Evolutionary conservation across 2,797 vertebrate species (phyloP), one percentile per base, ranked within the genome.

Genomic region (Helicolenus hilgendorfi): DNA sequence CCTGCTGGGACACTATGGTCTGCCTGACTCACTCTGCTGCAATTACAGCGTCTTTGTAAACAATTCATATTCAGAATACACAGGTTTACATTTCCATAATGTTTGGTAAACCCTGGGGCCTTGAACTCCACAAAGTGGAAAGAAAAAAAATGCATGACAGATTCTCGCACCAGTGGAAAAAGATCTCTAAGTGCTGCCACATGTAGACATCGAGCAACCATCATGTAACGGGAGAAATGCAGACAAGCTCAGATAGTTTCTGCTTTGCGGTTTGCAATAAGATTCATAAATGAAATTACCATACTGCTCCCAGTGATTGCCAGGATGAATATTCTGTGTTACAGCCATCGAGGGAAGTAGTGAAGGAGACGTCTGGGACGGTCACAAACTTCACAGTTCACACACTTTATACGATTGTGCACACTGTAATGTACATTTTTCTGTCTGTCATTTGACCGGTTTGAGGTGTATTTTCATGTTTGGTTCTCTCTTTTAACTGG

Each of bases 131-230:
- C 77, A 67, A 86, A 94, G 76, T 91, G 82, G 87, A 91, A 93
- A 88, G 72, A 79, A 81, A 81, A n/a, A 55, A 89, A 93, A 91
- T 84, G 68, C 82, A 94, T 83, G 87, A 93, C 85, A 92, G 83
- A 94, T 91, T 94, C 92, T 87, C 84, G 72, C 89, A 92, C 88
- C 83, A 84, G 88, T 92, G 95, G 91, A 95, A 96, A 94, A 91
- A 91, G 74, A 90, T 92, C 89, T 90, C 33, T 90, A 97, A 97
- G 89, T 73, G 80, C 91, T 97, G 90, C 97, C 97, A 97, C 92
- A 97, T 97, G 96, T 95, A 55, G 85, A 95, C 91, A 77, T 94
- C 74, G 78, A 89, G 79, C 65, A 90, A 80, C 81, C 88, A 81
- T 92, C 79, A 68, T 91, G 89, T 95, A 95, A 95, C 80, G 74